Base-by-base conservation (phyloP, 2,888 invertebrate species). In the Volucella bombylans region DNA sequence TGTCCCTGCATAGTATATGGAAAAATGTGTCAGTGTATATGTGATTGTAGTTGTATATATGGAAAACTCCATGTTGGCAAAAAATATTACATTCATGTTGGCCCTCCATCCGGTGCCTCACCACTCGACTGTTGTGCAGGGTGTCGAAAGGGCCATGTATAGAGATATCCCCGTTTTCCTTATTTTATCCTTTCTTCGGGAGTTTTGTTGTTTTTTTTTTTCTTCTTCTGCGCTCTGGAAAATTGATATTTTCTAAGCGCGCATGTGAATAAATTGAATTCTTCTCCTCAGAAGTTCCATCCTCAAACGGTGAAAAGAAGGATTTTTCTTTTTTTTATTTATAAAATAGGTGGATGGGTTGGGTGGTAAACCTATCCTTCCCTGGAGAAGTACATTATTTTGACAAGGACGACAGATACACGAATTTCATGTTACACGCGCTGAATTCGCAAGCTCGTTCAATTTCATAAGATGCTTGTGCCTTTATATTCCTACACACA, bases 261-360 rank as follows among this genome's bases (percentile, higher is more conserved):
- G 73, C 67, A 78, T 78, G 65, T 82, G 78, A 82, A 82, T 78
- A 82, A 82, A 78, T 78, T 78, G 82, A 82, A 82, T 73, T 82
- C 31, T 31, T 31, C 62, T 31, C 61, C 76, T 74, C 74, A 74
- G 74, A 69, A 76, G 61, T 65, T 50, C 6, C 12, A 31, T 55
- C 39, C 11, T 38, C n/a, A 62, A 69, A 43, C 2, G 50, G 52
- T 38, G 68, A 55, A 31, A 31, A 62, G 80, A 80, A 80, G 80
- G 68, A 55, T 80, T 80, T 80, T 55, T 10, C 41, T 45, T 12
- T 39, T 45, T n/a, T 57, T 57, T 57, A 11, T 57, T 57, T 57
- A 12, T 31, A 8, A 8, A 23, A 11, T 39, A 23, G 10, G 38
- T 1, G 1, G 47, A 8, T 2, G 49, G 10, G 57, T 11, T 3